Evolutionary conservation across 2,113 vertebrate species (phyloP).

Genomic region (Hymenochirus boettgeri): DNA sequence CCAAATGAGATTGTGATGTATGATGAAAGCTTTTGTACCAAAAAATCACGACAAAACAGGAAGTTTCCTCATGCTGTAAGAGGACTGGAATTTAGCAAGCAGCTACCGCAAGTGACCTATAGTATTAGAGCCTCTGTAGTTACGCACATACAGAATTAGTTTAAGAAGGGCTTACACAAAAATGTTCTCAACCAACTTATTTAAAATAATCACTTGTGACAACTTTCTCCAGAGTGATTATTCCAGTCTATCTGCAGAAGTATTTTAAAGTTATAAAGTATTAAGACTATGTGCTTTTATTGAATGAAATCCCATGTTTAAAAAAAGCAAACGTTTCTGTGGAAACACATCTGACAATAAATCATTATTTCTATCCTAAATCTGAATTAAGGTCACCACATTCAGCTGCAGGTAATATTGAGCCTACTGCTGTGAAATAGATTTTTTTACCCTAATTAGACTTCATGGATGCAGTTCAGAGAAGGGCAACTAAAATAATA

Average conservation of each 20-base stretch:
- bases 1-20: constrained; percentile 31
- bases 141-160: constrained; percentile 41
- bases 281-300: not conserved
- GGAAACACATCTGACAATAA: constrained; percentile 28
- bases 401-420: too few species aligned
- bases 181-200: constrained; percentile 35
- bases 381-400: too few species aligned
- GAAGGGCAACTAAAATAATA: too few species aligned
- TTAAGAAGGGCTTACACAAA: constrained; percentile 41
- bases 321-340: not conserved
- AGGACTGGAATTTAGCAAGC: constrained; percentile 30
- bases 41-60: constrained; percentile 29
- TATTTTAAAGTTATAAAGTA: constrained; percentile 11
- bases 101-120: constrained; percentile 38
- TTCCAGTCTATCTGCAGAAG: constrained; percentile 30
- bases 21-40: constrained; percentile 17
- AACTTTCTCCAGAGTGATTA: constrained; percentile 31
- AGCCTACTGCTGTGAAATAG: too few species aligned
- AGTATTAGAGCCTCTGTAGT: constrained; percentile 36
- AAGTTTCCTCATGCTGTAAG: constrained; percentile 38
- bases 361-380: constrained; percentile 1
- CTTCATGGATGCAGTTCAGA: too few species aligned
- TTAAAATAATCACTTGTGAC: constrained; percentile 37
- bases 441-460: too few species aligned
- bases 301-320: not conserved